These are phyloP conservation scores for Spea multiplicata DNA, from an alignment of 2,113 vertebrate species.

Conservation along the genomic window DNA sequence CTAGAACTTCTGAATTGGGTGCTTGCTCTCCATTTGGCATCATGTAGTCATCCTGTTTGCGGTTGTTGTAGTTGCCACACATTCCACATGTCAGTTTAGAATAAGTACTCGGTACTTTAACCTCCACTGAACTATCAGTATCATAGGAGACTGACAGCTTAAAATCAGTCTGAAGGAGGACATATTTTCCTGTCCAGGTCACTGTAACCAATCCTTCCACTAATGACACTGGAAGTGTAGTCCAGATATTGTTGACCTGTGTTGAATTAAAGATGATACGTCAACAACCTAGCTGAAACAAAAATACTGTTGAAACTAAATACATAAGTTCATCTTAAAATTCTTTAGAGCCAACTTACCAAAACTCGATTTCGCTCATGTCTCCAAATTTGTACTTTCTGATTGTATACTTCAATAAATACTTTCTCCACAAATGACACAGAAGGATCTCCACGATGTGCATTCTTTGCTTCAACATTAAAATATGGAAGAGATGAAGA, in stretches of 20 bases:
- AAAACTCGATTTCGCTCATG: conserved; percentile 57
- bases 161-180: conserved; percentile 60
- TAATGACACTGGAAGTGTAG: conserved; percentile 64
- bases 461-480: conserved; percentile 63
- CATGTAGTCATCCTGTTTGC: conserved; percentile 58
- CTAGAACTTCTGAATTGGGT: conserved; percentile 46
- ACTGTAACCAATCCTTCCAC: conserved; percentile 52
- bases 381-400: conserved; percentile 60
- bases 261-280: background rate
- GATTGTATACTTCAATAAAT: conserved; percentile 51
- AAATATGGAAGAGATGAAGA: conserved; percentile 58
- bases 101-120: conserved; percentile 60
- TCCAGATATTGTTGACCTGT: conserved; percentile 73
- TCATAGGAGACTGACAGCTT: conserved; percentile 62
- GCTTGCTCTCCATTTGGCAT: conserved; percentile 49
- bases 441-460: conserved; percentile 53
- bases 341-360: conserved; percentile 57
- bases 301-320: background rate
- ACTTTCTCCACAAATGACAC: conserved; percentile 59
- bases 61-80: conserved; percentile 70
- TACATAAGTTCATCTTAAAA: background rate
- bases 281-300: background rate
- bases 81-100: conserved; percentile 65
- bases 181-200: conserved; percentile 50
- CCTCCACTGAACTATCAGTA: conserved; percentile 54